Evolutionary conservation across 2,888 invertebrate species (phyloP).

Genomic region (Sarcophaga rosellei): DNA sequence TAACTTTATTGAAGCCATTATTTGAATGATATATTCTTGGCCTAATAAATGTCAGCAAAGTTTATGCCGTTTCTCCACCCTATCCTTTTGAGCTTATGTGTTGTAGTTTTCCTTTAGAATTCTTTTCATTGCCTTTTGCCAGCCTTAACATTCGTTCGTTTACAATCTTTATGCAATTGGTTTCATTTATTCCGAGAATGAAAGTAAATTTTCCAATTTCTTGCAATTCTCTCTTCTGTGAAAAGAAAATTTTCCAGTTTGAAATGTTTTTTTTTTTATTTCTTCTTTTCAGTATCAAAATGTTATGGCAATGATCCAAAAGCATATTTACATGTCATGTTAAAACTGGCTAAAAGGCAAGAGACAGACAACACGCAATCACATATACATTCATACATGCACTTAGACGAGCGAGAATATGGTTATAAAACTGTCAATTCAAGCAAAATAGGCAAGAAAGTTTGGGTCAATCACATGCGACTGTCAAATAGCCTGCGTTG

Average conservation of each 20-base stretch:
- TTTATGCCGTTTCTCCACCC: too few relatives aligned
- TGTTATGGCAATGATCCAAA: slow-evolving; percentile 66
- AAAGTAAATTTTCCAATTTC: too few relatives aligned
- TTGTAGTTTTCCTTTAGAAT: too few relatives aligned
- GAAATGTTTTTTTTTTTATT: neutral
- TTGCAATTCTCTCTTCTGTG: neutral
- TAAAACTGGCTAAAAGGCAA: slow-evolving; percentile 56
- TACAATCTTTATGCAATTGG: too few relatives aligned
- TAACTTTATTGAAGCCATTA: too few relatives aligned
- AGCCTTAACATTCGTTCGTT: too few relatives aligned
- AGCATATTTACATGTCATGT: slow-evolving; percentile 65
- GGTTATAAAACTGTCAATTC: slow-evolving; percentile 58
- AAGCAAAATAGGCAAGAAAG: slow-evolving; percentile 43
- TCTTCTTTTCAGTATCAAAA: slow-evolving; percentile 52
- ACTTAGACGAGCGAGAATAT: slow-evolving; percentile 42
- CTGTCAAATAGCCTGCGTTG: neutral
- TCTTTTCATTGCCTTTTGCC: too few relatives aligned
- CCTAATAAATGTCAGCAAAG: too few relatives aligned
- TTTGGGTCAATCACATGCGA: neutral
- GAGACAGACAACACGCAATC: slow-evolving; percentile 40
- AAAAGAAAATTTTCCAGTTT: neutral
- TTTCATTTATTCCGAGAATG: too few relatives aligned
- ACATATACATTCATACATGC: neutral
- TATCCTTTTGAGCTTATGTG: too few relatives aligned
- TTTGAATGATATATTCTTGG: too few relatives aligned